Evolutionary conservation across 1,140 invertebrate genomes (phyloP).

Genomic region (Coenobita brevimanus): DNA sequence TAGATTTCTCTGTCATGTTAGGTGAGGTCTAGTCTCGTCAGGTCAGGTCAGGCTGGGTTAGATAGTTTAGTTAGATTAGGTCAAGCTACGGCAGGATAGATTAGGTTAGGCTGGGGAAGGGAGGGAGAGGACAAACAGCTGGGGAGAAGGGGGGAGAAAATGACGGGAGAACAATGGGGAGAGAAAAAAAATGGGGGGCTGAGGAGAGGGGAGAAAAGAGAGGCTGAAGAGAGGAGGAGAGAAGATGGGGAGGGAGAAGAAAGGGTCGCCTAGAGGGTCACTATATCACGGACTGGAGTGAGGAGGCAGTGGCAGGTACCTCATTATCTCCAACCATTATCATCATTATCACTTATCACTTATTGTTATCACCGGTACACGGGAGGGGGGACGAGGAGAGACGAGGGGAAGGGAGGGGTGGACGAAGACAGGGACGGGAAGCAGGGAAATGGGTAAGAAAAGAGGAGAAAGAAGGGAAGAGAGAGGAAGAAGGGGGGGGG

Average conservation of each 20-base stretch:
- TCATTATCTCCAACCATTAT: constrained; percentile 46
- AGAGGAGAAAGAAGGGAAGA: background rate
- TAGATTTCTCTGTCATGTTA: too few species aligned
- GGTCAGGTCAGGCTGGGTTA: too few species aligned
- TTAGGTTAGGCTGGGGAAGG: too few species aligned
- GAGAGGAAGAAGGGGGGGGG: background rate
- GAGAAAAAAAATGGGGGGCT: background rate
- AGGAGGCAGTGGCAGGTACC: constrained; percentile 15
- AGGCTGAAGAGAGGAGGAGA: background rate
- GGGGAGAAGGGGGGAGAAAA: background rate
- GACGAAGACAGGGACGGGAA: background rate
- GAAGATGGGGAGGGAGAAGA: background rate
- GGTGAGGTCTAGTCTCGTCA: too few species aligned
- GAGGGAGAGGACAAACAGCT: background rate
- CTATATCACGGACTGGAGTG: constrained; percentile 43
- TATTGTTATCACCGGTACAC: constrained; percentile 46
- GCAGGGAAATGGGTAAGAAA: background rate
- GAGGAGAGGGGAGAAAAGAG: background rate
- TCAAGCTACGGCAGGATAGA: too few species aligned
- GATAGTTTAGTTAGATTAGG: too few species aligned
- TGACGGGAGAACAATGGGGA: background rate
- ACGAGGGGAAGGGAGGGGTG: background rate
- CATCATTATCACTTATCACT: constrained; percentile 63
- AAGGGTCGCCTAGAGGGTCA: background rate
- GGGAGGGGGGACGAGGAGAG: background rate